Base-by-base conservation (phyloP, 2,797 vertebrate genomes). In the Pipistrellus pygmaeus region DNA sequence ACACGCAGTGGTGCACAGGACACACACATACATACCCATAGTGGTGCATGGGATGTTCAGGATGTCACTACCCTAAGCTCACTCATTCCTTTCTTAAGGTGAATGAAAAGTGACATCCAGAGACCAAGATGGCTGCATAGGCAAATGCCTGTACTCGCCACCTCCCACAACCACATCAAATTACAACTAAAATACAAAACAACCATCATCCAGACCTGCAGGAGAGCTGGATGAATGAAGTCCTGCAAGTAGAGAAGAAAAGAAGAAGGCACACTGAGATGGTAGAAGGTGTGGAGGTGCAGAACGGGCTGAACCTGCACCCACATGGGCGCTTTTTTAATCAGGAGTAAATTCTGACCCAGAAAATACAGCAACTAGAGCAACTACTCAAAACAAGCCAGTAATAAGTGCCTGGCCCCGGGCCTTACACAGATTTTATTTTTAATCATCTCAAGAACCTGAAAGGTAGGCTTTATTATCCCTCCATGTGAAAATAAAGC, bases 11-110 rank as follows among this genome's bases (percentile, higher is more conserved):
- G 30, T n/a, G 62, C 62, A n/a, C 14, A 15, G 62, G 13, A 64
- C 62, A 64, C 57, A 60, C 25, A 27, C 57, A 60, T 60, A 6
- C 57, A 12, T 27, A 23, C 57, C 23, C 57, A 57, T 1, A 57
- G 8, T 8, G 30, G 35, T 48, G 20, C 68, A 1, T 0, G 0
- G 1, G 20, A 46, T 4, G 0, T 51, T 5, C 14, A 20, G 20
- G 14, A 51, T 13, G 62, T 55, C 60, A 71, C 57, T 46, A 62
- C 8, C 20, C 27, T 25, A 38, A 38, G 18, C 11, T 4, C 20
- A 30, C 11, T 30, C 14, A 27, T 38, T 25, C n/a, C 51, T 14
- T 62, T 78, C 35, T 46, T 80, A 77, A 73, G 17, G 2, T 11
- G 41, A 71, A 30, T 90, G 51, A 75, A 44, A 71, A 90, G 25